Conservation (phyloP, 1,140 invertebrate genomes). For the Calliopsis andreniformis region DNA sequence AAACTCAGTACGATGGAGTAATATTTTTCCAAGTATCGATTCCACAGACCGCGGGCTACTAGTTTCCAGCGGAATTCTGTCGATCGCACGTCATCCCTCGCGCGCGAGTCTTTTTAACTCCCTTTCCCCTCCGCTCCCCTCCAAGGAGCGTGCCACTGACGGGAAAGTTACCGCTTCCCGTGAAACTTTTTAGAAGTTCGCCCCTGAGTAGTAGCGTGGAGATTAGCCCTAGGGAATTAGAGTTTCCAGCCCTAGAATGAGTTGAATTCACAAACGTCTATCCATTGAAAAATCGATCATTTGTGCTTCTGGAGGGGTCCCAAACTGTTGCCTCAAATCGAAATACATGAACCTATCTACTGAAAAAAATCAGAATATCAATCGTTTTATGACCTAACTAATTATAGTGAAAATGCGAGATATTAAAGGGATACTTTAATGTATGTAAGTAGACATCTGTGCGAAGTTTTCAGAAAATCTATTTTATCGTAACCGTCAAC, state of each 20-base stretch:
- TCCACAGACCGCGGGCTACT: constrained; percentile 35
- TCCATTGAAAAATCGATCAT: constrained; percentile 49
- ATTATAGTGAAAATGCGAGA: too few relatives aligned
- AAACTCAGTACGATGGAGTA: constrained; percentile 28
- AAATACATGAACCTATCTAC: too few relatives aligned
- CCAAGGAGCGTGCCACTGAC: constrained; percentile 61
- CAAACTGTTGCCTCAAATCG: not conserved
- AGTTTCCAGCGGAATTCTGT: constrained; percentile 54
- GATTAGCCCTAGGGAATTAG: constrained; percentile 65
- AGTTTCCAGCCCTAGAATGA: constrained; percentile 63
- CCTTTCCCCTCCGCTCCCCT: too few relatives aligned
- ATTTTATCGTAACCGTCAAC: too few relatives aligned
- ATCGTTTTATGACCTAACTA: too few relatives aligned
- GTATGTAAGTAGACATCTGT: too few relatives aligned
- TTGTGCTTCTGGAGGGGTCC: not conserved
- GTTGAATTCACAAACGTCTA: constrained; percentile 59
- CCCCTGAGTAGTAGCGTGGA: constrained; percentile 46
- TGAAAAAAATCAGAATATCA: too few relatives aligned
- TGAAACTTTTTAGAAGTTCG: constrained; percentile 64
- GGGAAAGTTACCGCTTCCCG: constrained; percentile 57
- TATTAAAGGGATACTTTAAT: too few relatives aligned
- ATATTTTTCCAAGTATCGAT: constrained; percentile 62
- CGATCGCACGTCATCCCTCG: constrained; percentile 57
- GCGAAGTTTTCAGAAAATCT: too few relatives aligned
- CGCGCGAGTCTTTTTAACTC: constrained; percentile 50